Percentiles rank a stretch among this genome's conserved stretches.
Conservation (phyloP, 1,140 invertebrate genomes). For the Halesus radiatus region DNA sequence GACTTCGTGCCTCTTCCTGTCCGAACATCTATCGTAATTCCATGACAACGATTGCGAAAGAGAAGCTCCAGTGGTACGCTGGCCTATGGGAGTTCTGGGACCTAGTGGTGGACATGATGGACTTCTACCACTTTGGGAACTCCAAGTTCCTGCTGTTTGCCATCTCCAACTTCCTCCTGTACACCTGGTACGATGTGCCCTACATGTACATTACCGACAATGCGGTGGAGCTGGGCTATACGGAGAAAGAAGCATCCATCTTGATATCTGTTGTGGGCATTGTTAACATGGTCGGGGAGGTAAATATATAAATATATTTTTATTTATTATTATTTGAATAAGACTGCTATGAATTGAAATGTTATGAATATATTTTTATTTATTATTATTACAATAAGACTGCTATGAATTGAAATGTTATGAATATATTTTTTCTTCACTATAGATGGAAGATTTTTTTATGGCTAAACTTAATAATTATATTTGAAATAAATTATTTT, state of each 20-base stretch:
- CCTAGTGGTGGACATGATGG: conserved; percentile 81
- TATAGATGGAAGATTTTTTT: too few species aligned
- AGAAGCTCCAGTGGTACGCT: conserved; percentile 80
- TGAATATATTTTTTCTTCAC: too few species aligned
- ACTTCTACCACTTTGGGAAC: conserved; percentile 84
- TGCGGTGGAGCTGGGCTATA: conserved; percentile 79
- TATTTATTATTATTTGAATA: too few species aligned
- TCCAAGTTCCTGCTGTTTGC: conserved; percentile 84
- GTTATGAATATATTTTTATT: too few species aligned
- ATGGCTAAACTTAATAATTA: too few species aligned
- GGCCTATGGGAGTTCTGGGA: conserved; percentile 84
- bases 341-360: too few species aligned
- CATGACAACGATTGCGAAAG: conserved; percentile 87
- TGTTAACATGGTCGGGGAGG: conserved; percentile 88
- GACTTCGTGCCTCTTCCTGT: conserved; percentile 86
- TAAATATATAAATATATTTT: too few species aligned
- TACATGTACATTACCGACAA: conserved; percentile 89
- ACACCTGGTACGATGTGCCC: conserved; percentile 91
- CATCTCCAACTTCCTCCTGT: conserved; percentile 87
- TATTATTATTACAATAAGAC: too few species aligned
- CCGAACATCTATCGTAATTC: conserved; percentile 91
- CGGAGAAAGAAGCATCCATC: conserved; percentile 80
- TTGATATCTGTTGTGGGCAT: conserved; percentile 90
- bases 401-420: too few species aligned
- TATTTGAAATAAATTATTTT: too few species aligned